These are phyloP conservation scores for Polypterus bichir DNA, from an alignment of 2,113 vertebrate species.

Conservation along the genomic window DNA sequence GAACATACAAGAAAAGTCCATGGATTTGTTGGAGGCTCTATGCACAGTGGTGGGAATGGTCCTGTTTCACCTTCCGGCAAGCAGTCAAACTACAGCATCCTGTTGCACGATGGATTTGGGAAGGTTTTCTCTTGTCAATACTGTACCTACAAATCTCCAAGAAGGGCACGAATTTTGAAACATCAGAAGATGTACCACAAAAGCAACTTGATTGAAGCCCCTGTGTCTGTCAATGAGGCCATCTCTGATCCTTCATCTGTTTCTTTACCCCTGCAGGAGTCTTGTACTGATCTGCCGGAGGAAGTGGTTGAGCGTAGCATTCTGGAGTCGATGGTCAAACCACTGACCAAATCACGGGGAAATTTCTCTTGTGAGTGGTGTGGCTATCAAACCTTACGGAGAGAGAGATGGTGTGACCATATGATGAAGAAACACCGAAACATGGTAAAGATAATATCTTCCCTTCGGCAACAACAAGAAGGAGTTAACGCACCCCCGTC, in stretches of 20 bases:
- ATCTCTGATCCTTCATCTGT: constrained; percentile 46
- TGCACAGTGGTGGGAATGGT: constrained; percentile 47
- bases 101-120: constrained; percentile 65
- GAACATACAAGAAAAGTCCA: constrained; percentile 92
- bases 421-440: constrained; percentile 92
- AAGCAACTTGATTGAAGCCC: constrained; percentile 49
- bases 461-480: constrained; percentile 60
- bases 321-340: constrained; percentile 75
- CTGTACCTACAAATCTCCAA: constrained; percentile 90
- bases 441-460: constrained; percentile 87
- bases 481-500: constrained; percentile 49
- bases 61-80: constrained; percentile 32
- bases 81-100: constrained; percentile 64
- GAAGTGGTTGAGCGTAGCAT: constrained; percentile 68
- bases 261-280: constrained; percentile 50
- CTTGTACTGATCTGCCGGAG: constrained; percentile 58
- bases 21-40: constrained; percentile 45
- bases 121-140: constrained; percentile 89
- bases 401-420: constrained; percentile 83
- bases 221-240: constrained; percentile 37
- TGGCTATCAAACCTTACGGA: constrained; percentile 79
- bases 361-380: constrained; percentile 95
- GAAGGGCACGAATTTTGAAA: constrained; percentile 78
- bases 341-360: constrained; percentile 63
- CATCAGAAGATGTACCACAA: constrained; percentile 94